Evolutionary conservation across 2,888 invertebrate genomes (phyloP).

Genomic region (Drosophila quinaria): DNA sequence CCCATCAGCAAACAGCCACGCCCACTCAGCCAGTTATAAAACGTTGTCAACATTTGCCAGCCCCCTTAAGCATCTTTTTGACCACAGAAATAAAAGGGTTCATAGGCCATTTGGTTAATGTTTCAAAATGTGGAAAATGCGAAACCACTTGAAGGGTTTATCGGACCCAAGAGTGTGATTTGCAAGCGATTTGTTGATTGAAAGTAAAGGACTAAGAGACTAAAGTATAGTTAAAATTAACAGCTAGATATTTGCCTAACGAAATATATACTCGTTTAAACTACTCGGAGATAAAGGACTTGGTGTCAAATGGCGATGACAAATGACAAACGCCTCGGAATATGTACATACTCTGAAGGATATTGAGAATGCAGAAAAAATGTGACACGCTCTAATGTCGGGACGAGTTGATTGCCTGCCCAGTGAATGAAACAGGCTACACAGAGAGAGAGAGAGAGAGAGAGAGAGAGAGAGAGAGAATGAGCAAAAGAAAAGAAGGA

Average conservation of each 20-base stretch:
- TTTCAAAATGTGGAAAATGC: slow-evolving; percentile 25
- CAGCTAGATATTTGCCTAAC: slow-evolving; percentile 11
- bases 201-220: slow-evolving; percentile 20
- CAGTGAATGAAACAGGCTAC: slow-evolving; percentile 18
- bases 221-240: slow-evolving; percentile 25
- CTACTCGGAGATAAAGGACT: not conserved
- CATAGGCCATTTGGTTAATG: slow-evolving; percentile 37
- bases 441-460: not conserved
- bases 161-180: slow-evolving; percentile 47
- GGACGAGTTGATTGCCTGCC: slow-evolving; percentile 32
- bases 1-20: slow-evolving; percentile 33
- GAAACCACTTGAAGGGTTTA: slow-evolving; percentile 30
- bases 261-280: not conserved
- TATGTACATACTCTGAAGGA: not conserved
- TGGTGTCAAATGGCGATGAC: slow-evolving; percentile 27
- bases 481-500: not conserved
- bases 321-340: slow-evolving; percentile 15
- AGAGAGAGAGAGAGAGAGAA: not conserved
- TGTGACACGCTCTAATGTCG: slow-evolving; percentile 8
- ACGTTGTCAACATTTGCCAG: slow-evolving; percentile 31
- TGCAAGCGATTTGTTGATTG: slow-evolving; percentile 37
- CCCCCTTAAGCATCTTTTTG: not conserved
- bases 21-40: slow-evolving; percentile 26
- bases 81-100: slow-evolving; percentile 25
- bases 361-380: slow-evolving; percentile 4